These are phyloP conservation scores for Varanus salvator DNA, from an alignment of 2,113 vertebrate genomes.

Conservation along the genomic window DNA sequence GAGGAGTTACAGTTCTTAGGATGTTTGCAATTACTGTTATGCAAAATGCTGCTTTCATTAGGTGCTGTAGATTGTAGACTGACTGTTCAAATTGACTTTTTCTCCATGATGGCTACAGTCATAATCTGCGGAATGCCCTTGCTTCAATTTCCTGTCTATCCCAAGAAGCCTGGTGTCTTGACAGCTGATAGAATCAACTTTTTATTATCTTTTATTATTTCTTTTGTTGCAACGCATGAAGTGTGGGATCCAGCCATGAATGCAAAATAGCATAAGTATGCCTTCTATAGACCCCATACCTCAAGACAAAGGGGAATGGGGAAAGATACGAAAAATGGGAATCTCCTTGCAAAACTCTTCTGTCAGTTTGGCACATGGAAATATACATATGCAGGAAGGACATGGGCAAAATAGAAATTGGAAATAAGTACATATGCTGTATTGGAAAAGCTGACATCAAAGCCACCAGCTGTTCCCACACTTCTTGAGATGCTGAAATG, in stretches of 20 bases:
- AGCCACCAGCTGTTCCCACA: not conserved
- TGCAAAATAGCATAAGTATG: not conserved
- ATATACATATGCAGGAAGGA: not conserved
- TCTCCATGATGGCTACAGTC: not conserved
- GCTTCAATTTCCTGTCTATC: conserved; percentile 24
- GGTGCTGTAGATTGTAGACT: not conserved
- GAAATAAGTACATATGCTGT: not conserved
- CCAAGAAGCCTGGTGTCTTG: not conserved
- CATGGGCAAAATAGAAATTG: not conserved
- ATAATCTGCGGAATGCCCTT: not conserved
- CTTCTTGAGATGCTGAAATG: not conserved
- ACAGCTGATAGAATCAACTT: not conserved
- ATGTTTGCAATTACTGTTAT: not conserved
- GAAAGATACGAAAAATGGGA: not conserved
- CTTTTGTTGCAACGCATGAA: not conserved
- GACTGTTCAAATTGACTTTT: not conserved
- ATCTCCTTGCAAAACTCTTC: not conserved
- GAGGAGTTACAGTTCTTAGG: not conserved
- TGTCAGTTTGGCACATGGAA: not conserved
- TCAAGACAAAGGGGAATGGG: not conserved
- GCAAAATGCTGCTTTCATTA: not conserved
- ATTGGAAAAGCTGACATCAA: not conserved
- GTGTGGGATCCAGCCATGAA: not conserved
- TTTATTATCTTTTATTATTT: conserved; percentile 28
- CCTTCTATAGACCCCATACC: not conserved